Conservation (phyloP, 1,140 invertebrate genomes). For the Parapsyche elsis region DNA sequence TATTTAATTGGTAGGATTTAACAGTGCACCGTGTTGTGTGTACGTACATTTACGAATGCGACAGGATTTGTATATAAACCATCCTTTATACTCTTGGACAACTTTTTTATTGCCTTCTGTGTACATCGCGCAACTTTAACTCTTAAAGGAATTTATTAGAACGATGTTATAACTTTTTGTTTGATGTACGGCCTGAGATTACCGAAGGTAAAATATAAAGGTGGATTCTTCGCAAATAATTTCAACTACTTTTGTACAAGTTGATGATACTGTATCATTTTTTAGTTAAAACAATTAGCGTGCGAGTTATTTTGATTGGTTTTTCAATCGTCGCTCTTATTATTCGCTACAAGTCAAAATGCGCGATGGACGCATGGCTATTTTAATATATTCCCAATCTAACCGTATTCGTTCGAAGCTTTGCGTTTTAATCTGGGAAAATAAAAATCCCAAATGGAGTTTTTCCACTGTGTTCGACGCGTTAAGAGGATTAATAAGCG, state of each 20-base stretch:
- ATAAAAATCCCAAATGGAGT: constrained; percentile 19
- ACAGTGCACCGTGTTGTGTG: not conserved
- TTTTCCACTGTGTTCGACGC: not conserved
- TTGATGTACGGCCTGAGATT: constrained; percentile 48
- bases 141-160: constrained; percentile 51
- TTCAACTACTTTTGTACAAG: not conserved
- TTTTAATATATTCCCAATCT: not conserved
- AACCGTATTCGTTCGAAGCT: no score
- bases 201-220: constrained; percentile 20
- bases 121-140: constrained; percentile 46
- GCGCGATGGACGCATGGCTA: not conserved
- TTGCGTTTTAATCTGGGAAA: constrained; percentile 5
- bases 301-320: not conserved
- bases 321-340: not conserved
- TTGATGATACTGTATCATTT: no score
- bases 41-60: not conserved
- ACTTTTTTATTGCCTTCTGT: constrained; percentile 45
- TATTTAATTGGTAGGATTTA: no score
- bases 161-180: constrained; percentile 47
- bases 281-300: no score
- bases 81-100: constrained; percentile 37
- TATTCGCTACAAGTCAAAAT: not conserved
- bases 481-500: not conserved
- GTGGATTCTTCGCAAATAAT: not conserved
- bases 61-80: not conserved